Evolutionary conservation across 2,888 invertebrate genomes (phyloP), one percentile per base, ranked within the genome.

Genomic region (Spodoptera littoralis): DNA sequence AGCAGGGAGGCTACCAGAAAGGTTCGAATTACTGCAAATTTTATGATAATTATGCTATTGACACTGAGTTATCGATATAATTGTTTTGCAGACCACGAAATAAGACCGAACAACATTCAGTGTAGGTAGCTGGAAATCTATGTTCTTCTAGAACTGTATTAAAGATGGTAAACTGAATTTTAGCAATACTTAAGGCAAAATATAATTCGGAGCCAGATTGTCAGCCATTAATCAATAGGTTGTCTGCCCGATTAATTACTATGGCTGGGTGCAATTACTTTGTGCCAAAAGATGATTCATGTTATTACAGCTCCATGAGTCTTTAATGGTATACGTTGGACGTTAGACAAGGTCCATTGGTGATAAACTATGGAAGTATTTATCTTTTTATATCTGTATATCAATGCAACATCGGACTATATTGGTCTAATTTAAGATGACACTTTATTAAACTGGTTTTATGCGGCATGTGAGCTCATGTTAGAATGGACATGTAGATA

Each of bases 281-380:
- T 54, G 67, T 67, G 67, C 71, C 71, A 67, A 67, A 46, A 70
- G 65, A 64, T 67, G 71, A 67, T 70, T 67, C 67, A 71, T 41
- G 36, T 55, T 36, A 63, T 64, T 51, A 71, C 43, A 55, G 54
- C 49, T 54, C 22, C 43, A 54, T 50, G 50, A 54, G 54, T 70
- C 18, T 46, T 41, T 50, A 49, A 70, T 48, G 60, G 27, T 52
- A 46, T 36, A 27, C 11, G 12, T 43, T 41, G 42, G 42, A 42
- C 42, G 18, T 5, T 11, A 4, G 6, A 9, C 67, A 45, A 48
- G 57, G 49, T 42, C 27, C 44, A n/a, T n/a, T 22, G 58, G 30
- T 49, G 22, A 13, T 11, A n/a, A 44, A 11, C 30, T 59, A 36
- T 11, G 24, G 1, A 13, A 18, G 48, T n/a, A 11, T 52, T 46